Evolutionary conservation across 2,113 vertebrate species (phyloP).

Genomic region (Ciconia stormi): DNA sequence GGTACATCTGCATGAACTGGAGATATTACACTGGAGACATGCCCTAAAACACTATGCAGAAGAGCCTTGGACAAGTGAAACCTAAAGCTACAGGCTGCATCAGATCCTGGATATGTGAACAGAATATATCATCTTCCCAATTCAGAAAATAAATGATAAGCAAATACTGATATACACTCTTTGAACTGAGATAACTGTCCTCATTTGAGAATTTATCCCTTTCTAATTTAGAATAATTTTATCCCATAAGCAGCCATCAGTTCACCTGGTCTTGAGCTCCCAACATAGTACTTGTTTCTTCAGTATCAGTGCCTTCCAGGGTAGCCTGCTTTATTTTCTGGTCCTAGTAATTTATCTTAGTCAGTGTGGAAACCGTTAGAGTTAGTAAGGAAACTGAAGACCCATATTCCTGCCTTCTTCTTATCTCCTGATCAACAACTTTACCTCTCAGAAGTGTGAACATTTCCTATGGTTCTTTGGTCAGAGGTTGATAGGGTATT

Average conservation of each 20-base stretch:
- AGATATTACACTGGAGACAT: neutral
- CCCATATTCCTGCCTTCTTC: neutral
- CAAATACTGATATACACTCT: neutral
- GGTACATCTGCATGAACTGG: neutral
- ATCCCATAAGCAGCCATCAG: neutral
- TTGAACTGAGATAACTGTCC: neutral
- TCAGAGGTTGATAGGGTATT: neutral
- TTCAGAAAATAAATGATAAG: neutral
- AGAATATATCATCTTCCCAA: neutral
- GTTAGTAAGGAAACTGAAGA: neutral
- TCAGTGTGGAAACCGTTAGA: neutral
- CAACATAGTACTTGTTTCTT: neutral
- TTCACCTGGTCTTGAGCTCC: neutral
- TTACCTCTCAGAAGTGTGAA: neutral
- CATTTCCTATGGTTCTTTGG: neutral
- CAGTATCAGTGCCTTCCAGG: neutral
- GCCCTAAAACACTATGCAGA: neutral
- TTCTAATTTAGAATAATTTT: neutral
- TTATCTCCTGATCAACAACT: neutral
- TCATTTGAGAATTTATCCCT: neutral
- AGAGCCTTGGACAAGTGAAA: neutral
- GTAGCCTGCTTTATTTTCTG: neutral
- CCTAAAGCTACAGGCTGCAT: neutral
- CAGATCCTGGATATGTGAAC: neutral
- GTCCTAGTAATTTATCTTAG: neutral